phyloP scores from a whole-genome alignment of 2,888 invertebrate genomes.

The Trissonchulus sp. region DNA sequence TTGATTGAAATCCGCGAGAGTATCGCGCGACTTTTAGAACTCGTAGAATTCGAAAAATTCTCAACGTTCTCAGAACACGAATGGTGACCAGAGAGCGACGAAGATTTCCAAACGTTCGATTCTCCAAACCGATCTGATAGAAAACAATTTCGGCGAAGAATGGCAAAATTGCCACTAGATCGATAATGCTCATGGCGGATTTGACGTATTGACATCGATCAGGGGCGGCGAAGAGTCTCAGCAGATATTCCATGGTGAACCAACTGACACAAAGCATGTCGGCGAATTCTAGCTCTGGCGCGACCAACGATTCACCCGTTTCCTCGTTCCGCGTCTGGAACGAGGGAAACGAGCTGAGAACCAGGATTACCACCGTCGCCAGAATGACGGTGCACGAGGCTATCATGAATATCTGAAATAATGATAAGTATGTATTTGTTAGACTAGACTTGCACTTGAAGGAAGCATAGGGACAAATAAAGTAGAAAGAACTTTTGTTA shows the following conservation, averaged over 20 bases:
- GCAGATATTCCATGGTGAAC: constrained; percentile 27
- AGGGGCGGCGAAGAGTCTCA: constrained; percentile 14
- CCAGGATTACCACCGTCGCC: constrained; percentile 14
- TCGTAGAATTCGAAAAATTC: constrained; percentile 22
- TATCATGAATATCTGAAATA: constrained; percentile 20
- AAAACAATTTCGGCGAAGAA: constrained; percentile 26
- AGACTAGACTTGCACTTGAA: no score
- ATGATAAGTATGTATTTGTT: no score
- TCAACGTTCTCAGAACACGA: constrained; percentile 3
- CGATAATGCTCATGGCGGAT: constrained; percentile 20
- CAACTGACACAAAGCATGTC: constrained; percentile 26
- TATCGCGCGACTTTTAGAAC: constrained; percentile 27
- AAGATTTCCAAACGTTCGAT: neutral
- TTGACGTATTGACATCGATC: constrained; percentile 4
- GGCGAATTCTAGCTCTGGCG: neutral
- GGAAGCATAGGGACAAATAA: no score
- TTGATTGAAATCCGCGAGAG: constrained; percentile 18
- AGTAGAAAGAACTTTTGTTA: no score
- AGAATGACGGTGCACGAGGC: constrained; percentile 21
- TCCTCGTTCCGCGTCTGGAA: neutral
- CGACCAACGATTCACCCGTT: neutral
- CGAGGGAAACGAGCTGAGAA: constrained; percentile 25
- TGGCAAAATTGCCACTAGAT: constrained; percentile 22
- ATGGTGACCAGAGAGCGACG: constrained; percentile 12
- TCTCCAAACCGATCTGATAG: neutral